Evolutionary conservation across 2,113 vertebrate genomes (phyloP), one percentile per base, ranked within the genome.

Genomic region (Mesoclemmys tuberculata): DNA sequence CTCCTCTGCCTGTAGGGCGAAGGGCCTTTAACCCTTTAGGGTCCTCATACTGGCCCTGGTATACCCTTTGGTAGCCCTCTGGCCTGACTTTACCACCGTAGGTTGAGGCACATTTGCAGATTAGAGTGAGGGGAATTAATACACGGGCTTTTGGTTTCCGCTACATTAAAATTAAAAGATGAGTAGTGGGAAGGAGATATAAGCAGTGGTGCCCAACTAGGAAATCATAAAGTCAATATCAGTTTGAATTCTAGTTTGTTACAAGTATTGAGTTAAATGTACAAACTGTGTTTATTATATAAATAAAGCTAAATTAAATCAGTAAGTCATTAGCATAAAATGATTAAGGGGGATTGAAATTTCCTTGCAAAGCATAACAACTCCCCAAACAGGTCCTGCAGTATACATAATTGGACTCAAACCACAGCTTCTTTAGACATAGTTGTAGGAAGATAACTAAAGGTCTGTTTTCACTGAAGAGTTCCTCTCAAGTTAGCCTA

Each of bases 251-350:
- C 77, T 10, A 22, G 84, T 94, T 31, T 88, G 79, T 68, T 90
- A 52, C 7, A 77, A 89, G 55, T 89, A 83, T 61, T 85, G 85
- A 84, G 3, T 88, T 87, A 0, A 6, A 89, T 85, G 35, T 58
- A 41, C 38, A 77, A 46, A 77, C 6, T 75, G 26, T 95, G 56
- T 90, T 97, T 95, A 90, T 85, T 83, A 77, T 82, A 80, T 93
- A 94, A 97, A 95, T 48, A 84, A 91, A 97, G 91, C 94, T 93
- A 96, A 97, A 97, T 95, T 84, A 91, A 97, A 93, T 97, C 96
- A 97, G 82, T 84, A 96, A 90, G 56, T 93, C 87, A 80, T 97
- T 97, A 97, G 85, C 71, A 84, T 93, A 84, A 83, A 90, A 54
- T 80, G 87, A 85, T 80, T 90, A 87, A 95, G 94, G 88, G 93